These are phyloP conservation scores for Moxostoma hubbsi DNA, from an alignment of 2,797 vertebrate species.

Conservation along the genomic window DNA sequence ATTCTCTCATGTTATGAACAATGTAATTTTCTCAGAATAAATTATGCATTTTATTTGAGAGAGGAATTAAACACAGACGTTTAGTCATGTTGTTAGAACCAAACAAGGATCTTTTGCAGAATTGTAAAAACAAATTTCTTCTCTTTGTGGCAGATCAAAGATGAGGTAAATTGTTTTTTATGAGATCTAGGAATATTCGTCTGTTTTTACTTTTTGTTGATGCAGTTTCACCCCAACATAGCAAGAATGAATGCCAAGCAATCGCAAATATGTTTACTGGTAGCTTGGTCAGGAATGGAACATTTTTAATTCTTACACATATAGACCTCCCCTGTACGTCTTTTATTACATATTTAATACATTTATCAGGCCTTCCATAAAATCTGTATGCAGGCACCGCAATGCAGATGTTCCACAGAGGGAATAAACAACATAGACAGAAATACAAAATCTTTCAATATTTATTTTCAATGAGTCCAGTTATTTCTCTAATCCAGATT, in stretches of 20 bases:
- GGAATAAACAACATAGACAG: not conserved
- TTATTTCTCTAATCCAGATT: constrained; percentile 6
- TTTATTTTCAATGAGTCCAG: constrained; percentile 23
- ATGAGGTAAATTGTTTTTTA: constrained; percentile 1
- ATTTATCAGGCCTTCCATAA: not conserved
- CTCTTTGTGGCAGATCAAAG: constrained; percentile 9
- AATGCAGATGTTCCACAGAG: constrained; percentile 16
- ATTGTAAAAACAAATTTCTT: not conserved
- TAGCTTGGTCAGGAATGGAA: constrained; percentile 11
- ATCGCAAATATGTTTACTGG: constrained; percentile 13
- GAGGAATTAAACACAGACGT: not conserved
- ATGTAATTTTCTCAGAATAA: no score
- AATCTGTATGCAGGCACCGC: not conserved
- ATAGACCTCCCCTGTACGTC: not conserved
- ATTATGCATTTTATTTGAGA: not conserved
- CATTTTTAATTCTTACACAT: constrained; percentile 7
- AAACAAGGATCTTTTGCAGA: not conserved
- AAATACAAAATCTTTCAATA: constrained; percentile 14
- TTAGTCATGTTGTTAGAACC: not conserved
- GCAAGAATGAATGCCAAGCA: constrained; percentile 2
- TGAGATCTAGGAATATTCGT: constrained; percentile 16
- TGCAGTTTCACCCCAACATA: not conserved
- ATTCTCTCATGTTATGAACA: no score
- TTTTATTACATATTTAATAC: not conserved
- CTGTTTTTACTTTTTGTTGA: not conserved